Percentiles rank a stretch among this genome's conserved stretches.
Conservation (phyloP, 1,140 invertebrate species). For the Triops cancriformis region DNA sequence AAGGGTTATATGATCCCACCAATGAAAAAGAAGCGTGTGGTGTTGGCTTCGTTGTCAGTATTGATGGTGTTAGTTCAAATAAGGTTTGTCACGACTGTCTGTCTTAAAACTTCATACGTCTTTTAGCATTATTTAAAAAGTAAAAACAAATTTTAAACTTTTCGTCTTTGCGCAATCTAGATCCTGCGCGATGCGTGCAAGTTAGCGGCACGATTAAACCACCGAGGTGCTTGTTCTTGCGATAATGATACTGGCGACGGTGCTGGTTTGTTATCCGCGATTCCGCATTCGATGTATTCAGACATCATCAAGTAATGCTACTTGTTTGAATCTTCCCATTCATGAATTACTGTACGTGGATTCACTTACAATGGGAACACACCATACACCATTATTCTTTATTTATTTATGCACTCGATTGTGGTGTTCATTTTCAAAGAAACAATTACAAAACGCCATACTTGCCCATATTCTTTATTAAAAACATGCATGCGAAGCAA, state of each 20-base stretch:
- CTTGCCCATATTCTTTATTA: too few relatives aligned
- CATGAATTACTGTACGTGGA: too few relatives aligned
- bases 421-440: too few relatives aligned
- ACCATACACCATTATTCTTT: too few relatives aligned
- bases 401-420: too few relatives aligned
- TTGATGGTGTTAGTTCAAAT: slow-evolving; percentile 85
- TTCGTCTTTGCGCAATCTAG: slow-evolving; percentile 41
- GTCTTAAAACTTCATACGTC: neutral
- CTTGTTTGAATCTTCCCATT: too few relatives aligned
- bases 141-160: neutral
- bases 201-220: slow-evolving; percentile 93
- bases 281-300: slow-evolving; percentile 88
- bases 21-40: slow-evolving; percentile 95
- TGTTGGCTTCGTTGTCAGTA: slow-evolving; percentile 96
- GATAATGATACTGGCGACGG: slow-evolving; percentile 99
- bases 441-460: too few relatives aligned
- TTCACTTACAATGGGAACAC: too few relatives aligned
- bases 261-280: slow-evolving; percentile 89
- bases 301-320: slow-evolving; percentile 59
- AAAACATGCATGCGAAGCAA: too few relatives aligned
- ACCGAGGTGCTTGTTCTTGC: slow-evolving; percentile 94
- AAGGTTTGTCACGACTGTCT: slow-evolving; percentile 57
- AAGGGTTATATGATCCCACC: slow-evolving; percentile 88
- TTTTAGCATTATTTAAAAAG: slow-evolving; percentile 21
- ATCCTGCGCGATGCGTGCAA: slow-evolving; percentile 89